Percentiles rank a stretch among this genome's conserved stretches.
phyloP scores from a whole-genome alignment of 2,113 vertebrate genomes.

The Forbesichthys agassizii region DNA sequence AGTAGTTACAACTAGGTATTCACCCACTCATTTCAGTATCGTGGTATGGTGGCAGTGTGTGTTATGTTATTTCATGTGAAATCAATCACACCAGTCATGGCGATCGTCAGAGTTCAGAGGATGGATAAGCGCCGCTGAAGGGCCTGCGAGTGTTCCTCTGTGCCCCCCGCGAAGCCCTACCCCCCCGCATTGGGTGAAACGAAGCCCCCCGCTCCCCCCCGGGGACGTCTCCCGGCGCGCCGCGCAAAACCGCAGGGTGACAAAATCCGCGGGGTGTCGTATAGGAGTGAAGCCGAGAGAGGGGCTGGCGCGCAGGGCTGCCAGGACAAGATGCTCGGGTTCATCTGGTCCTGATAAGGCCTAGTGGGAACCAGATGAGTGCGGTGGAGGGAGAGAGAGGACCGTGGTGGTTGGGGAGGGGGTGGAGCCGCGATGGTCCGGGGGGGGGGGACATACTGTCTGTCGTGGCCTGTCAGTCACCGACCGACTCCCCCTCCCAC shows the following conservation, averaged over 20 bases:
- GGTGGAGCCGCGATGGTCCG: slow-evolving; percentile 65
- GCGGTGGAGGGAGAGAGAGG: slow-evolving; percentile 66
- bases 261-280: slow-evolving; percentile 90
- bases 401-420: slow-evolving; percentile 29
- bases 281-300: slow-evolving; percentile 69
- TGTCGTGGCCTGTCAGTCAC: slow-evolving; percentile 51
- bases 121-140: slow-evolving; percentile 29
- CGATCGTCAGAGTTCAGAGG: neutral
- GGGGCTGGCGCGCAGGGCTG: slow-evolving; percentile 51
- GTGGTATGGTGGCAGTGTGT: no score
- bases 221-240: slow-evolving; percentile 81
- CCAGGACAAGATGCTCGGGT: slow-evolving; percentile 80
- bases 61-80: no score
- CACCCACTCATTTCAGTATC: no score
- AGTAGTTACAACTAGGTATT: no score
- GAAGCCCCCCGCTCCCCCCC: slow-evolving; percentile 78
- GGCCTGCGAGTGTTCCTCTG: slow-evolving; percentile 57
- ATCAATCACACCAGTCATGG: no score
- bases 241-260: slow-evolving; percentile 89
- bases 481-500: slow-evolving; percentile 15
- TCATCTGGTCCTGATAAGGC: slow-evolving; percentile 91
- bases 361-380: slow-evolving; percentile 87
- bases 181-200: slow-evolving; percentile 73
- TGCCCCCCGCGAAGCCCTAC: slow-evolving; percentile 40
- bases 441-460: slow-evolving; percentile 44